phyloP scores from a whole-genome alignment of 2,797 vertebrate species.

The Neosilurus hyrtlii region DNA sequence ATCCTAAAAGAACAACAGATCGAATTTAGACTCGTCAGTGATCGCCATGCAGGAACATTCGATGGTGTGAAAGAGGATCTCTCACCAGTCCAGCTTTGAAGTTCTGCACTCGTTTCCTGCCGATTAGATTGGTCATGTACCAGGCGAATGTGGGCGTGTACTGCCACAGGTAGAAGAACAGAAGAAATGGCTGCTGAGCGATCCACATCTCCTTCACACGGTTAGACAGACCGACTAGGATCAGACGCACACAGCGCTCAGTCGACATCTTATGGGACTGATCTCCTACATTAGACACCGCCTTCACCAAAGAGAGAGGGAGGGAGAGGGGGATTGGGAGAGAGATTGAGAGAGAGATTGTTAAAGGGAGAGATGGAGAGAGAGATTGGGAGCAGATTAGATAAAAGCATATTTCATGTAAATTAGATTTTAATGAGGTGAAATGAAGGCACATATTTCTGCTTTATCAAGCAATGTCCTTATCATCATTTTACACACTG shows the following conservation, averaged over 20 bases:
- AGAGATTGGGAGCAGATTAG: not conserved
- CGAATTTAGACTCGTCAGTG: not conserved
- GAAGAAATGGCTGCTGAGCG: conserved; percentile 81
- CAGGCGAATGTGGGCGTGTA: conserved; percentile 84
- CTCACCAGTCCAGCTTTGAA: conserved; percentile 88
- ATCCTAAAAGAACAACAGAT: conserved; percentile 74
- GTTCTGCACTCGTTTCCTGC: conserved; percentile 82
- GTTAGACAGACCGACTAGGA: conserved; percentile 81
- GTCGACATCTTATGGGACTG: conserved; percentile 89
- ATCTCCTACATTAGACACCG: conserved; percentile 59
- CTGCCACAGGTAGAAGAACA: conserved; percentile 83
- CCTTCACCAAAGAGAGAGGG: conserved; percentile 64
- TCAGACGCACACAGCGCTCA: conserved; percentile 81
- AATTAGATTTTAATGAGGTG: not conserved
- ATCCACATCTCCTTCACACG: conserved; percentile 91
- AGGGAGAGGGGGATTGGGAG: not conserved
- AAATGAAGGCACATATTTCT: not conserved
- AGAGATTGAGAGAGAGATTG: not conserved
- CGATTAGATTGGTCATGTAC: conserved; percentile 74
- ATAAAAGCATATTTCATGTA: not conserved
- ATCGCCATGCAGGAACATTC: not conserved
- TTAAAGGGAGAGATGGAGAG: not conserved
- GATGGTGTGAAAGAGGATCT: conserved; percentile 22
- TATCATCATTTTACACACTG: not conserved
- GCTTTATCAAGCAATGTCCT: not conserved